Evolutionary conservation across 2,888 invertebrate species (phyloP), one percentile per base, ranked within the genome.

Genomic region (Antitype chi): DNA sequence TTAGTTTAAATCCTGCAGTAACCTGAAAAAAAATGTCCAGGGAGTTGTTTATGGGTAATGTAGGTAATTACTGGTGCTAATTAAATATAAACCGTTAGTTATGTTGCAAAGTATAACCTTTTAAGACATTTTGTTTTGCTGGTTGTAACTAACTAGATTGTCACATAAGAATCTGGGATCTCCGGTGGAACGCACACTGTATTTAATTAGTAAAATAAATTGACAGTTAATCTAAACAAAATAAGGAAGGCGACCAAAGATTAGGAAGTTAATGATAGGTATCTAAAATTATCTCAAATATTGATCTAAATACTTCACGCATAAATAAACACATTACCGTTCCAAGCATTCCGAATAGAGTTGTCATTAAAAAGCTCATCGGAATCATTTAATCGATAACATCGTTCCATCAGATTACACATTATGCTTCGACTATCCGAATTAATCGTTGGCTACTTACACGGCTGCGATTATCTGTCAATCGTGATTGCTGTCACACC

Each of bases 381-480:
- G 77, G 81, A 74, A 78, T 74, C 68, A 64, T 74, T 79, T 68
- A 53, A 77, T 77, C 74, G 89, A 88, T 89, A 89, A 68, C 69
- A 87, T 89, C 89, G 72, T 74, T 86, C 84, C 80, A 70, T 80
- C 74, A 67, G 82, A 85, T 84, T 81, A 76, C 78, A 80, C 86
- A 75, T 76, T 84, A 81, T 76, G 84, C 71, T 57, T 38, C 67
- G 77, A 68, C 62, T 75, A 55, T 47, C 70, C 70, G 76, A 80
- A 76, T 66, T 76, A 80, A 86, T 83, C 82, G 84, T 69, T 74
- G 82, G 80, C 84, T 86, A 74, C 84, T 88, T 82, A 72, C 78
- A 84, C 85, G 73, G 75, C 74, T 69, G 76, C 82, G 82, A 86
- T 73, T 86, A 87, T 87, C 86, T 72, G 73, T 76, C 57, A 68